Evolutionary conservation across 2,888 invertebrate genomes (phyloP).

Genomic region (Silvanus unidentatus): DNA sequence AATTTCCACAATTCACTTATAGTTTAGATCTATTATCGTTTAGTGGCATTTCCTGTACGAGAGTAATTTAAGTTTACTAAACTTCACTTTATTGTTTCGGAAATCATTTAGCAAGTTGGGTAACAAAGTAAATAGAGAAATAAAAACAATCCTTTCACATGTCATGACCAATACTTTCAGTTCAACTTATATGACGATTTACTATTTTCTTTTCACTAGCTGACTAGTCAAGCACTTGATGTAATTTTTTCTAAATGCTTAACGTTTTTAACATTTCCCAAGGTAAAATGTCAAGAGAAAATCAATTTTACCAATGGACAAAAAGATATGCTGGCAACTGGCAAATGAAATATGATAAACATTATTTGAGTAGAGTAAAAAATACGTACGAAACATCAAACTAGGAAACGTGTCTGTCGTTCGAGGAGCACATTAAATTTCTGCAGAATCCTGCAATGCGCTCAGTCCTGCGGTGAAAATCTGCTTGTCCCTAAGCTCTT

Average conservation of each 20-base stretch:
- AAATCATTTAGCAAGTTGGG: slow-evolving; percentile 8
- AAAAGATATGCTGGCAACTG: too few species aligned
- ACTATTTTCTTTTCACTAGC: not conserved
- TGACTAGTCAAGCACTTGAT: too few species aligned
- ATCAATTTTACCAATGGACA: too few species aligned
- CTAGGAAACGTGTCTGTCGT: too few species aligned
- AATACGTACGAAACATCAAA: too few species aligned
- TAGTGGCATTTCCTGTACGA: slow-evolving; percentile 9
- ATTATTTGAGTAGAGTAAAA: too few species aligned
- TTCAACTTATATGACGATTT: not conserved
- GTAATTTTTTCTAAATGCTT: too few species aligned
- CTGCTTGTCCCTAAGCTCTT: slow-evolving; percentile 21
- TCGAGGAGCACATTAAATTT: slow-evolving; percentile 1
- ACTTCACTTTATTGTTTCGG: slow-evolving; percentile 11
- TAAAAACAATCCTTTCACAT: slow-evolving; percentile 9
- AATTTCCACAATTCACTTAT: slow-evolving; percentile 7
- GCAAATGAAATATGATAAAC: too few species aligned
- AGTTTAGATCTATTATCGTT: slow-evolving; percentile 9
- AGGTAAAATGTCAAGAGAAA: too few species aligned
- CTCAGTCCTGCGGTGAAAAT: slow-evolving; percentile 26
- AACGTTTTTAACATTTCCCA: too few species aligned
- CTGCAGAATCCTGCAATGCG: slow-evolving; percentile 26
- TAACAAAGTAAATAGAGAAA: slow-evolving; percentile 9
- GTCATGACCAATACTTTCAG: slow-evolving; percentile 7
- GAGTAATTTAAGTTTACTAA: slow-evolving; percentile 10